A percentile compares a stretch with the other conserved stretches of the same genome.
phyloP scores from a whole-genome alignment of 1,140 invertebrate species.

The Panagrolaimus sp. region DNA sequence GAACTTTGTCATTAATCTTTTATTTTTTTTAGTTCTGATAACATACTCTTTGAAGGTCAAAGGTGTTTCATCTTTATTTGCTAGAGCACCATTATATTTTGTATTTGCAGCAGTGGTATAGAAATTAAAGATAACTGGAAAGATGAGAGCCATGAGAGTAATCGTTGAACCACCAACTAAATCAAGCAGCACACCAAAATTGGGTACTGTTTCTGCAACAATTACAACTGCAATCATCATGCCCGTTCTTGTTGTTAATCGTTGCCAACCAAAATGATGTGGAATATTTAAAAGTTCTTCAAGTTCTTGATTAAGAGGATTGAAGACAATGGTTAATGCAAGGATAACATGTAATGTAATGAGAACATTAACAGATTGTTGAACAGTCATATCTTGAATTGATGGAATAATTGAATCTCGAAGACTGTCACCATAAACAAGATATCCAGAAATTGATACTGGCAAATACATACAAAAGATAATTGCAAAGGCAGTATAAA shows the following conservation, averaged over 20 bases:
- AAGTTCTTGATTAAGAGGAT: conserved; percentile 65
- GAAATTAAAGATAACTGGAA: conserved; percentile 78
- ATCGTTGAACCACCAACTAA: conserved; percentile 61
- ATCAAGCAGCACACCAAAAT: conserved; percentile 82
- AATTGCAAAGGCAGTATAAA: conserved; percentile 49
- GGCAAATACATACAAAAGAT: conserved; percentile 53
- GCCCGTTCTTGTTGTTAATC: conserved; percentile 67
- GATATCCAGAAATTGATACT: conserved; percentile 49
- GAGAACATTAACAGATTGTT: conserved; percentile 59
- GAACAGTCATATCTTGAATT: conserved; percentile 49
- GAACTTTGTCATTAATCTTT: neutral
- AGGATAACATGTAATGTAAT: conserved; percentile 61
- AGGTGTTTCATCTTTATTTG: conserved; percentile 41
- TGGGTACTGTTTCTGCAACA: conserved; percentile 74
- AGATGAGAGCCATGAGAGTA: conserved; percentile 71
- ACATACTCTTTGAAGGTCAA: conserved; percentile 38
- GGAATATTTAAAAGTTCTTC: conserved; percentile 69
- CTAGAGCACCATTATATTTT: conserved; percentile 41
- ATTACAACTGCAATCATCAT: conserved; percentile 71
- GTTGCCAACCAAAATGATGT: conserved; percentile 61
- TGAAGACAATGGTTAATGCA: conserved; percentile 61
- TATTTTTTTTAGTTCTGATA: neutral
- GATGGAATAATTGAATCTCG: conserved; percentile 57
- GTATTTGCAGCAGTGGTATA: conserved; percentile 61
- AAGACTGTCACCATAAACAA: conserved; percentile 51